Evolutionary conservation across 2,113 vertebrate genomes (phyloP).

Genomic region (Haemorhous mexicanus): DNA sequence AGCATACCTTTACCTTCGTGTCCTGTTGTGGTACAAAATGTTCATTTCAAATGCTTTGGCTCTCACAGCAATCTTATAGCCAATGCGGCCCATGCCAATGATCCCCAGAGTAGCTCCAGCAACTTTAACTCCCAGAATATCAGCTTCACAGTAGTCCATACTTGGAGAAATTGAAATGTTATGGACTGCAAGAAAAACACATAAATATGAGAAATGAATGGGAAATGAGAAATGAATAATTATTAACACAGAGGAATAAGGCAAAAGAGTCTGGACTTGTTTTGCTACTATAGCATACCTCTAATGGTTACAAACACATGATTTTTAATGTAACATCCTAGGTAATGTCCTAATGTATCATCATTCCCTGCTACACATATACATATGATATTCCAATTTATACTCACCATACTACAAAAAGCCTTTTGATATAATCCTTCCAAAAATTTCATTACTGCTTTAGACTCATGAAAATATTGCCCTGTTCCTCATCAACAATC

Average conservation of each 20-base stretch:
- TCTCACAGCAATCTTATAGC: constrained; percentile 58
- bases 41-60: constrained; percentile 68
- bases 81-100: constrained; percentile 62
- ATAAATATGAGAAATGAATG: neutral
- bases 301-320: neutral
- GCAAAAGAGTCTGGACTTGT: neutral
- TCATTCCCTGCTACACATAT: neutral
- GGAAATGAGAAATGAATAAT: too few species aligned
- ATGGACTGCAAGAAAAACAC: constrained; percentile 22
- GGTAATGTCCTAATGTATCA: neutral
- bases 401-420: neutral
- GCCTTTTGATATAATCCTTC: neutral
- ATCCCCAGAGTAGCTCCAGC: constrained; percentile 64
- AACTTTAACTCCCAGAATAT: constrained; percentile 54
- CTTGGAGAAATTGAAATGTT: constrained; percentile 18
- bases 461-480: neutral
- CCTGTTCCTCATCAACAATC: neutral
- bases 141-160: neutral
- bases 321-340: neutral
- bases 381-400: neutral
- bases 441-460: neutral
- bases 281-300: neutral
- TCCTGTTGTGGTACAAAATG: constrained; percentile 70
- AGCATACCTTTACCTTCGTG: constrained; percentile 24
- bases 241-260: neutral